Evolutionary conservation across 2,888 invertebrate species (phyloP).

Genomic region (Leptinotarsa haldemani): DNA sequence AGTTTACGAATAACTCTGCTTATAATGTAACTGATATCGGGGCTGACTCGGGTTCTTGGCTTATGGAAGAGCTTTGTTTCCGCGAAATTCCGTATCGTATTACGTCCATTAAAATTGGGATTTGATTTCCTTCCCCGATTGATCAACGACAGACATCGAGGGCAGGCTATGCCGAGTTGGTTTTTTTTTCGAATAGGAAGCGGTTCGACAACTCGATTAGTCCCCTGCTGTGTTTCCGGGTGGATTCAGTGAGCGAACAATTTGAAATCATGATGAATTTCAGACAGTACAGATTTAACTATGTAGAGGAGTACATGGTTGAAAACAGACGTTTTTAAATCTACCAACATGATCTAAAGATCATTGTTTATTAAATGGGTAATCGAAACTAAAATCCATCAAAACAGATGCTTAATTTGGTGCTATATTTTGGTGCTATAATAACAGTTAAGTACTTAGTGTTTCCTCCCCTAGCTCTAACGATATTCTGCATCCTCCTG

Average conservation of each 20-base stretch:
- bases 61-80: neutral
- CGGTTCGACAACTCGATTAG: neutral
- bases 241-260: neutral
- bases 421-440: no score
- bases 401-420: no score
- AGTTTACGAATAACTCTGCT: neutral
- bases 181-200: neutral
- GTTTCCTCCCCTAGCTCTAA: no score
- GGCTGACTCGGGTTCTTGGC: neutral
- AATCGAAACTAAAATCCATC: no score
- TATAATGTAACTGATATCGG: neutral
- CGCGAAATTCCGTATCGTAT: neutral
- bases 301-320: no score
- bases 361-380: no score
- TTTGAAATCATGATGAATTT: neutral
- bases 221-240: neutral
- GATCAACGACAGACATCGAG: neutral
- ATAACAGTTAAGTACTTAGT: no score
- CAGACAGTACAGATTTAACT: no score
- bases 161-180: neutral
- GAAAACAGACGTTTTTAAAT: no score
- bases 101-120: conserved; percentile 11
- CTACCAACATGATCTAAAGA: no score
- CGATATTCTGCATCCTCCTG: no score
- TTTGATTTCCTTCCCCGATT: conserved; percentile 3